Evolutionary conservation across 1,140 invertebrate genomes (phyloP), one percentile per base, ranked within the genome.

Genomic region (Drosophila ambigua): DNA sequence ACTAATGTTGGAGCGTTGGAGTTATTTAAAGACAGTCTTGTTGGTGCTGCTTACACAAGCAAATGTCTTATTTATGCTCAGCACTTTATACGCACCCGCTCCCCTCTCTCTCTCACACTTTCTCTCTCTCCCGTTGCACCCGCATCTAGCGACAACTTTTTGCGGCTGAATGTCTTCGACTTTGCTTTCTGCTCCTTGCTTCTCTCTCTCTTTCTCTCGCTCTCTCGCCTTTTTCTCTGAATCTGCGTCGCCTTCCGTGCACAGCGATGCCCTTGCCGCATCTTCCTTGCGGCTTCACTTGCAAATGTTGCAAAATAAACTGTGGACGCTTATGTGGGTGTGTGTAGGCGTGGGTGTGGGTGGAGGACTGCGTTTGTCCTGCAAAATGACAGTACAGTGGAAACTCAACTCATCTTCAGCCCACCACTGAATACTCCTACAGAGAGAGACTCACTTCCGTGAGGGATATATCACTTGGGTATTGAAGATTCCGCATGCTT

Each of bases 61-160:
- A 85, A 85, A 87, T 88, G 83, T 87, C 83, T 87, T 87, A 87
- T 87, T 87, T 88, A 87, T 87, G 83, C 83, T 89, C 82, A 87
- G 82, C 83, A 87, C 74, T 87, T 87, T 87, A 79, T 77, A 50
- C 63, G 68, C 65, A 20, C 31, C 43, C 35, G 60, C 45, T 35
- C 65, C 69, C 59, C 49, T 35, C 57, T 50, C 57, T 50, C 58
- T 39, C 15, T 23, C 20, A 39, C 35, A 11, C 35, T 39, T 13
- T 4, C 11, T 31, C 31, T 8, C 31, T 31, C 31, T 3, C 3
- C 8, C 2, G 11, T 2, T 39, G 35, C 35, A 20, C 31, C 26
- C 24, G 24, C 31, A 48, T 2, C 61, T 60, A 61, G 57, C 80
- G 58, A 67, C 79, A 83, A 83, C 66, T 69, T 69, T 65, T 69